These are phyloP conservation scores for Aphis gossypii DNA, from an alignment of 1,140 invertebrate genomes.

Conservation along the genomic window DNA sequence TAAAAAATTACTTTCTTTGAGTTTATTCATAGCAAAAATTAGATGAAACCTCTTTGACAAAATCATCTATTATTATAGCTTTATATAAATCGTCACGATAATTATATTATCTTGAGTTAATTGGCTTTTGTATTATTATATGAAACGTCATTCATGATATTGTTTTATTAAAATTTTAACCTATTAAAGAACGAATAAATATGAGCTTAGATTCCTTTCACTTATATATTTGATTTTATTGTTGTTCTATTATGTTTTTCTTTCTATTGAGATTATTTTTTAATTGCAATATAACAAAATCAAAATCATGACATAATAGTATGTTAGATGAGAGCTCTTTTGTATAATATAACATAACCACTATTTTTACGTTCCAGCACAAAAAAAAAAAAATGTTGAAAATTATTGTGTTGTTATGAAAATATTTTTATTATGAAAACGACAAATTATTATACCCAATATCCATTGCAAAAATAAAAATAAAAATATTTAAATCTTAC, in stretches of 20 bases:
- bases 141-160: not conserved
- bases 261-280: not conserved
- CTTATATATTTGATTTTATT: not conserved
- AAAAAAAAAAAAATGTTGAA: not conserved
- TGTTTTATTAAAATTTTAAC: not conserved
- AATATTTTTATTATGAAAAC: not conserved
- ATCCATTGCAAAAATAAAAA: not conserved
- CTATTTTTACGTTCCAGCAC: not conserved
- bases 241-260: not conserved
- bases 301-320: not conserved
- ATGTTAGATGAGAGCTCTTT: not conserved
- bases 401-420: not conserved
- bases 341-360: not conserved
- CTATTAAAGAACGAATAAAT: not conserved
- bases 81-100: not conserved
- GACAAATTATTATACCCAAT: not conserved
- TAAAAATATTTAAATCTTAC: not conserved
- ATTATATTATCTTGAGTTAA: slow-evolving; percentile 10
- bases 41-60: not conserved
- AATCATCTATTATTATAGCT: not conserved
- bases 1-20: not conserved
- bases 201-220: not conserved
- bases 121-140: slow-evolving; percentile 17
- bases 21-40: not conserved
- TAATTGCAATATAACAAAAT: not conserved